A percentile compares a stretch with the other conserved stretches of the same genome.
Evolutionary conservation across 2,113 vertebrate species (phyloP).

Genomic region (Anguilla japonica): DNA sequence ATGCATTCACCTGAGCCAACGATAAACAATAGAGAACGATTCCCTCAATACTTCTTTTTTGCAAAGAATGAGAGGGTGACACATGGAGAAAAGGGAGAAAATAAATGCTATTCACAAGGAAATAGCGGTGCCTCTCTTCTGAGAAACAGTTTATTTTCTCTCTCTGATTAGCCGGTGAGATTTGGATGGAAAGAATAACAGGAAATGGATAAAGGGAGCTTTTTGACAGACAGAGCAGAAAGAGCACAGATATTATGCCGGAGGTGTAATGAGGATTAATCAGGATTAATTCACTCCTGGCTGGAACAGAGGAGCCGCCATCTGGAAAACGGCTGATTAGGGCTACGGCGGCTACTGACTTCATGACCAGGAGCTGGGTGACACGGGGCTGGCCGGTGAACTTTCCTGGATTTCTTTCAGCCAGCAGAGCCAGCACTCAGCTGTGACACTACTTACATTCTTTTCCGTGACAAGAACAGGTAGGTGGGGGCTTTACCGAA

Average conservation of each 20-base stretch:
- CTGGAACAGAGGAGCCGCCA: slow-evolving; percentile 53
- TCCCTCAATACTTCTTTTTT: neutral
- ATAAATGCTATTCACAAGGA: neutral
- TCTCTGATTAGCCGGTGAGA: slow-evolving; percentile 64
- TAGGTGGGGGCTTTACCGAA: neutral
- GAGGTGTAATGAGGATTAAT: slow-evolving; percentile 71
- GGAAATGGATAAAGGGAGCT: slow-evolving; percentile 55
- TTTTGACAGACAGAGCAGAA: slow-evolving; percentile 44
- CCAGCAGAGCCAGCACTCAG: neutral
- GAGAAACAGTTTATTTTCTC: slow-evolving; percentile 72
- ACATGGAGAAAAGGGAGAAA: neutral
- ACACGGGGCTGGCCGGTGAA: neutral
- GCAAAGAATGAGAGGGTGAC: neutral
- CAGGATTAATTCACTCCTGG: slow-evolving; percentile 67
- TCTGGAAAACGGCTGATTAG: slow-evolving; percentile 30
- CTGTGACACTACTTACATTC: neutral
- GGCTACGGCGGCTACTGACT: slow-evolving; percentile 47
- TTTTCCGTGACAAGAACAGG: neutral
- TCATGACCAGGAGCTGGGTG: neutral
- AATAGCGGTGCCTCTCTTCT: neutral
- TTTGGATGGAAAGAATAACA: slow-evolving; percentile 28
- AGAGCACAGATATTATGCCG: slow-evolving; percentile 67
- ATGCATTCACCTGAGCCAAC: neutral
- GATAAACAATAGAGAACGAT: neutral
- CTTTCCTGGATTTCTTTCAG: neutral